A percentile compares a stretch with the other conserved stretches of the same genome.
phyloP scores from a whole-genome alignment of 1,140 invertebrate genomes.

The Hylaeus volcanicus region DNA sequence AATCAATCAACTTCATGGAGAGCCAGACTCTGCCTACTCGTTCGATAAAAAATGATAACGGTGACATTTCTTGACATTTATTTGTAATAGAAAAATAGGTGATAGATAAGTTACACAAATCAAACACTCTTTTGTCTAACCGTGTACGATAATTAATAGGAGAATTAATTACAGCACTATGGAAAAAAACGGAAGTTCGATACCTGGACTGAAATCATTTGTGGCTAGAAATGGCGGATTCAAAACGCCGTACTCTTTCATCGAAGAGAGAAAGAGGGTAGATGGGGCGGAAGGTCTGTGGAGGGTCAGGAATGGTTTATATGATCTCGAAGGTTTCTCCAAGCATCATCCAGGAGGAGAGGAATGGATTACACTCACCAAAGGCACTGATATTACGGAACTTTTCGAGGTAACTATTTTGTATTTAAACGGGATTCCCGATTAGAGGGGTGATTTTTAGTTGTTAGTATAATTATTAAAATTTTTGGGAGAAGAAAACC shows the following conservation, averaged over 20 bases:
- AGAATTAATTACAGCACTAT: slow-evolving; percentile 31
- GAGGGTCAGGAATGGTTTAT: slow-evolving; percentile 88
- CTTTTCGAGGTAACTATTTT: slow-evolving; percentile 82
- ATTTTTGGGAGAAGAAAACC: too few relatives aligned
- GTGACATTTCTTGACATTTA: too few relatives aligned
- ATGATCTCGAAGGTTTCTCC: slow-evolving; percentile 87
- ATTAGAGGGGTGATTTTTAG: too few relatives aligned
- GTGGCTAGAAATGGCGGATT: slow-evolving; percentile 50
- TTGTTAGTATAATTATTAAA: too few relatives aligned
- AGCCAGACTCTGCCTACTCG: too few relatives aligned
- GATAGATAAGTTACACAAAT: too few relatives aligned
- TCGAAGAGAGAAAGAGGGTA: slow-evolving; percentile 84
- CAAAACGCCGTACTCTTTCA: slow-evolving; percentile 63
- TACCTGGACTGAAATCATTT: slow-evolving; percentile 68
- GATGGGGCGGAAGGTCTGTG: slow-evolving; percentile 89
- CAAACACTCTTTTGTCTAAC: too few relatives aligned
- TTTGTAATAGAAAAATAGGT: too few relatives aligned
- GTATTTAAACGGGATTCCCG: too few relatives aligned
- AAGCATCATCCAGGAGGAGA: slow-evolving; percentile 89
- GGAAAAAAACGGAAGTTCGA: slow-evolving; percentile 63
- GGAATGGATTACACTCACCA: slow-evolving; percentile 87
- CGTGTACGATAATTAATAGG: too few relatives aligned
- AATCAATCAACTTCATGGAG: too few relatives aligned
- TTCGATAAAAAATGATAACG: too few relatives aligned
- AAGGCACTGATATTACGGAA: slow-evolving; percentile 89